These are phyloP conservation scores for Epirrhoe alternata DNA, from an alignment of 2,888 invertebrate genomes.

Conservation along the genomic window DNA sequence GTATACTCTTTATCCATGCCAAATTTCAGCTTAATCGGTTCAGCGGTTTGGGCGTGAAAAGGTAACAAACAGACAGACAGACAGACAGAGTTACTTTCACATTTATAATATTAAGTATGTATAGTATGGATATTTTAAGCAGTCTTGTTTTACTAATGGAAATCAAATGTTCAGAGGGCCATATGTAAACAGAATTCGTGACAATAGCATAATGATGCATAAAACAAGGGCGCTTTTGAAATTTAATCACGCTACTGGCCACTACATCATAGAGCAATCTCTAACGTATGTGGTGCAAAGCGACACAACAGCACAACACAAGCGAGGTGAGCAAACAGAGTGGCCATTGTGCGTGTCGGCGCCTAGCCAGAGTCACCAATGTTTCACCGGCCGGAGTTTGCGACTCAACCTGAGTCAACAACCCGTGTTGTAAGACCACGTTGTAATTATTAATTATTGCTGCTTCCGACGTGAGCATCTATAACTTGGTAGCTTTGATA, in stretches of 20 bases:
- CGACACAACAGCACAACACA: constrained; percentile 58
- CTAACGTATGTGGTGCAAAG: constrained; percentile 53
- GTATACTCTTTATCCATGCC: no score
- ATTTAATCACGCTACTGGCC: constrained; percentile 68
- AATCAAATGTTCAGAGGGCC: not conserved
- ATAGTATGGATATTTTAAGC: no score
- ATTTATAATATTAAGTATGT: no score
- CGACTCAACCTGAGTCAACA: constrained; percentile 69
- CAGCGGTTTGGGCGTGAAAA: no score
- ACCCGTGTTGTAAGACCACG: constrained; percentile 56
- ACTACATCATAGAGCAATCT: constrained; percentile 61
- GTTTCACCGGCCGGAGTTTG: constrained; percentile 66
- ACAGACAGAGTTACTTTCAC: no score
- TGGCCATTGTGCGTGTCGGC: constrained; percentile 73
- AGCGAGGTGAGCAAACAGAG: constrained; percentile 65
- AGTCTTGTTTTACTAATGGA: not conserved
- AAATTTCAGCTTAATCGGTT: no score
- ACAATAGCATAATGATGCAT: constrained; percentile 46
- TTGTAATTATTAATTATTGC: constrained; percentile 60
- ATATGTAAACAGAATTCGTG: constrained; percentile 35
- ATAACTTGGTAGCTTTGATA: constrained; percentile 29
- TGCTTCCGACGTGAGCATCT: constrained; percentile 33
- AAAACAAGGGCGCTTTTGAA: constrained; percentile 61
- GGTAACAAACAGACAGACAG: no score
- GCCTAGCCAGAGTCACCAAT: constrained; percentile 60